A percentile compares a stretch with the other conserved stretches of the same genome.
These are phyloP conservation scores for Neosilurus hyrtlii DNA, from an alignment of 2,797 vertebrate genomes.

Conservation along the genomic window DNA sequence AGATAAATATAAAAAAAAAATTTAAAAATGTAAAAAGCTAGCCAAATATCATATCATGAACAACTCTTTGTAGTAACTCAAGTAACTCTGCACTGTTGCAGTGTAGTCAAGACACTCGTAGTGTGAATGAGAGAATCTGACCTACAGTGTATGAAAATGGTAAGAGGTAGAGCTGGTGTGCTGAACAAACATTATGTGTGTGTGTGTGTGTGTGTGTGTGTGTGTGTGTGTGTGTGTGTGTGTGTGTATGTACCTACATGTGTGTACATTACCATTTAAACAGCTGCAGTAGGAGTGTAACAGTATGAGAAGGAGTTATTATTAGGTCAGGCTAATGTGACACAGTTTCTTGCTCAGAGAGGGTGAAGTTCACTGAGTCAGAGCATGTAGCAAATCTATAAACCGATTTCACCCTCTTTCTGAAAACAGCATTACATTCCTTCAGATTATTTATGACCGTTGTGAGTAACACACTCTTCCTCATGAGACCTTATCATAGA, in stretches of 20 bases:
- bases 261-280: not conserved
- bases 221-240: conserved; percentile 13
- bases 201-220: not conserved
- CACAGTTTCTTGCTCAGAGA: conserved; percentile 24
- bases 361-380: not conserved
- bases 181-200: conserved; percentile 30
- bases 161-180: conserved; percentile 1
- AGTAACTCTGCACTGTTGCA: too few relatives aligned
- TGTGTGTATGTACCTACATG: not conserved
- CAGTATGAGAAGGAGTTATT: conserved; percentile 38
- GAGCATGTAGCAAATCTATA: not conserved
- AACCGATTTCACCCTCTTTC: not conserved
- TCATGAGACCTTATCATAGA: not conserved
- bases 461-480: not conserved
- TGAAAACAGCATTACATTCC: conserved; percentile 2
- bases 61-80: not conserved
- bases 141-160: not conserved
- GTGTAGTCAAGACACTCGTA: too few relatives aligned
- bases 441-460: not conserved
- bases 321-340: conserved; percentile 46
- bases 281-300: conserved; percentile 33
- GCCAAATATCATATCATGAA: not conserved
- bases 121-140: too few relatives aligned
- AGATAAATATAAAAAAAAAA: not conserved
- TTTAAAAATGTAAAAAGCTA: not conserved